phyloP scores from a whole-genome alignment of 2,113 vertebrate genomes.

The Xiphias gladius region DNA sequence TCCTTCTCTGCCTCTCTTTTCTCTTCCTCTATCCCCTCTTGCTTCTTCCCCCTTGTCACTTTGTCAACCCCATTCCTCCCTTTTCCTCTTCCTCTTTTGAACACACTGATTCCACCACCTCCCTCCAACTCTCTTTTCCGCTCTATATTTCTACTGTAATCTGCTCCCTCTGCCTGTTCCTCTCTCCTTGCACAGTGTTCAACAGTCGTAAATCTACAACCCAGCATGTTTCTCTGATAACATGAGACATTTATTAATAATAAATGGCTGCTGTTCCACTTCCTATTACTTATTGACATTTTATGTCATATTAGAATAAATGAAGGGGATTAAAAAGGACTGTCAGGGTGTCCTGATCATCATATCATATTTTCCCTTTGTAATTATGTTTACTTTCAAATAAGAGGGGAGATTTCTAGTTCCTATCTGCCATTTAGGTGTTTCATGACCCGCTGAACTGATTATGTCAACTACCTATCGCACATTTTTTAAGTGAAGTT shows the following conservation, averaged over 20 bases:
- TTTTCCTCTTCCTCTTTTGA: neutral
- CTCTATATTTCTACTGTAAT: neutral
- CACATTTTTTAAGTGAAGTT: neutral
- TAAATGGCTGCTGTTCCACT: constrained; percentile 47
- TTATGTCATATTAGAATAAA: constrained; percentile 37
- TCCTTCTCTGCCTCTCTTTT: neutral
- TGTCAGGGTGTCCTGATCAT: constrained; percentile 17
- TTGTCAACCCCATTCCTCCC: neutral
- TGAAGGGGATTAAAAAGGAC: constrained; percentile 32
- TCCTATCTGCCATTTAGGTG: neutral
- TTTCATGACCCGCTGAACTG: constrained; percentile 29
- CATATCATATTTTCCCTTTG: neutral
- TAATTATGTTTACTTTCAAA: neutral
- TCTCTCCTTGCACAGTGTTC: constrained; percentile 20
- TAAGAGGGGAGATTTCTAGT: neutral
- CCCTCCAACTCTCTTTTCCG: neutral
- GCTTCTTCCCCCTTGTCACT: neutral
- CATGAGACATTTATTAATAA: constrained; percentile 61
- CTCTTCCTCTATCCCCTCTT: neutral
- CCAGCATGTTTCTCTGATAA: constrained; percentile 54
- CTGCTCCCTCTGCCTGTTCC: constrained; percentile 19
- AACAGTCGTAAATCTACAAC: constrained; percentile 44
- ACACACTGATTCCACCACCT: constrained; percentile 18
- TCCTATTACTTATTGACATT: constrained; percentile 67
- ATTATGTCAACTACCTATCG: neutral